Conservation (phyloP, 1,140 invertebrate genomes). For the Pollicipes pollicipes region DNA sequence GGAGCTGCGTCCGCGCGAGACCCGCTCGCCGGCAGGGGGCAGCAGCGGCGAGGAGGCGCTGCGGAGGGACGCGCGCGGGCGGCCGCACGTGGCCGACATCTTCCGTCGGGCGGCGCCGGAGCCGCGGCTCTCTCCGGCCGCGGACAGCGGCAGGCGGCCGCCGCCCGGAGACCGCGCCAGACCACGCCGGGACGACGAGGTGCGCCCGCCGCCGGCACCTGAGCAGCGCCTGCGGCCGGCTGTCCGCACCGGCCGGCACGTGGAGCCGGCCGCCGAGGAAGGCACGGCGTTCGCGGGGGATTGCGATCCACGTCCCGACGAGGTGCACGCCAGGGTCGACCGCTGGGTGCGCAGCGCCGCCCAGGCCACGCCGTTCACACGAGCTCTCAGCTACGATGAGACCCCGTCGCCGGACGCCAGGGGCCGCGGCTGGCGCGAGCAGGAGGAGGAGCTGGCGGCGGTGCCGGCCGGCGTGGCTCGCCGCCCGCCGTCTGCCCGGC, state of each 20-base stretch:
- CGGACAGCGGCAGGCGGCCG: constrained; percentile 3
- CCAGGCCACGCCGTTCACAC: neutral
- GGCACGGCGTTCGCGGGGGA: neutral
- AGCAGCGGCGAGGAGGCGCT: constrained; percentile 43
- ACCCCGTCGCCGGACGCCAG: too few relatives aligned
- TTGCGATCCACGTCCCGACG: neutral
- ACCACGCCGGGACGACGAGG: constrained; percentile 25
- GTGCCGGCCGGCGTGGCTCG: too few relatives aligned
- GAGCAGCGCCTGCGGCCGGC: constrained; percentile 53
- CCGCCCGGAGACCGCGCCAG: constrained; percentile 17
- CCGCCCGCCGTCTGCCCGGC: constrained; percentile 49
- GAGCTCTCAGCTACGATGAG: neutral
- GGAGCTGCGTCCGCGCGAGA: too few relatives aligned
- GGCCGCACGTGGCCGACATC: constrained; percentile 12
- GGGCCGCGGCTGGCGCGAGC: neutral
- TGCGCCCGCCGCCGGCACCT: constrained; percentile 22
- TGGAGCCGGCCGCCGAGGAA: constrained; percentile 33
- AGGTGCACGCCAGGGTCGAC: neutral
- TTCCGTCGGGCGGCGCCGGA: constrained; percentile 1
- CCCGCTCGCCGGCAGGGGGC: constrained; percentile 19
- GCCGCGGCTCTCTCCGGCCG: too few relatives aligned
- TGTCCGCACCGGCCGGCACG: constrained; percentile 80
- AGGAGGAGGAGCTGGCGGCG: constrained; percentile 31
- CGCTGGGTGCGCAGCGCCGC: constrained; percentile 1
- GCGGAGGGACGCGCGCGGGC: constrained; percentile 67